These are phyloP conservation scores for Xylota sylvarum DNA, from an alignment of 2,888 invertebrate species.

Conservation along the genomic window DNA sequence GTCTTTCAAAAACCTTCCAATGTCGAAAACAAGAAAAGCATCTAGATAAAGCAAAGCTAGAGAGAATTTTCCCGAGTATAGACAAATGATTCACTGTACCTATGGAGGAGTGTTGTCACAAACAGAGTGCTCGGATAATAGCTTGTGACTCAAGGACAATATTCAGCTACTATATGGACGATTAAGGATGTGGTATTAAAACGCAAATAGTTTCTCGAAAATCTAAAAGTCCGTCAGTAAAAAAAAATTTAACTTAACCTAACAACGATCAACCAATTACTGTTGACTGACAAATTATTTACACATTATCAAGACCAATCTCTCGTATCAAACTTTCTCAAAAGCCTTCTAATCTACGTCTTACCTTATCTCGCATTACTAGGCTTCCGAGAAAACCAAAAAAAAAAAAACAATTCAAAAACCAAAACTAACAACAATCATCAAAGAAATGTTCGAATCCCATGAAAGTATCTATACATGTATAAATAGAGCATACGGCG, in stretches of 20 bases:
- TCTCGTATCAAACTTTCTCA: not conserved
- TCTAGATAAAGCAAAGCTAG: too few relatives aligned
- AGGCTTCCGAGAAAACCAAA: not conserved
- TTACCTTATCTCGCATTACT: not conserved
- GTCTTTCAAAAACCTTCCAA: too few relatives aligned
- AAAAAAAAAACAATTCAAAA: not conserved
- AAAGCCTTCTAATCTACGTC: conserved; percentile 7
- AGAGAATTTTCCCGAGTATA: too few relatives aligned
- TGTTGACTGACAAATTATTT: not conserved
- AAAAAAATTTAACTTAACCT: not conserved
- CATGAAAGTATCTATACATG: not conserved
- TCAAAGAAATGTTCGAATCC: not conserved
- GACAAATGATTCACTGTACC: too few relatives aligned
- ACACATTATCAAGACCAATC: not conserved
- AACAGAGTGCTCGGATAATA: too few relatives aligned
- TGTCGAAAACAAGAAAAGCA: too few relatives aligned
- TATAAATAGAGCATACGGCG: not conserved
- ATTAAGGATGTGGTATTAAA: too few relatives aligned
- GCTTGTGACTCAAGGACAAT: too few relatives aligned
- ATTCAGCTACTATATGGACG: too few relatives aligned
- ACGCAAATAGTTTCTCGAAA: too few relatives aligned
- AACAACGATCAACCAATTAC: not conserved
- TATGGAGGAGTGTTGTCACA: too few relatives aligned
- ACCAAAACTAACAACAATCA: not conserved
- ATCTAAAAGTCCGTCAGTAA: too few relatives aligned